Evolutionary conservation across 2,797 vertebrate genomes (phyloP).

Genomic region (Epinephelus coioides): DNA sequence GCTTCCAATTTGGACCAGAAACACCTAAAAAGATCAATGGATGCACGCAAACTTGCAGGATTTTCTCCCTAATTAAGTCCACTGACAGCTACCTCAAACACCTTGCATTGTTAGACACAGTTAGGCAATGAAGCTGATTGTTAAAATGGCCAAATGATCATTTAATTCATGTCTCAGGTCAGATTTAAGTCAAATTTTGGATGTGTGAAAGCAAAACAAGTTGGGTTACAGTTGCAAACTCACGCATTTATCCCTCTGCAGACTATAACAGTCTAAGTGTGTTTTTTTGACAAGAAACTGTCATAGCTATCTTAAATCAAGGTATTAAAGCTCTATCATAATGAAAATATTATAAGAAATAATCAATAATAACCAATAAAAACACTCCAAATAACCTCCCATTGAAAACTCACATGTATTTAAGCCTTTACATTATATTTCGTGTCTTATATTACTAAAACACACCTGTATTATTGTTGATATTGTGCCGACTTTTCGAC

Average conservation of each 20-base stretch:
- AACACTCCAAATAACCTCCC: background rate
- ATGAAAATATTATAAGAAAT: background rate
- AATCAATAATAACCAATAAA: background rate
- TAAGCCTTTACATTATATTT: accelerated
- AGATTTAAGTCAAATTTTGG: background rate
- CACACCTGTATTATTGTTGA: background rate
- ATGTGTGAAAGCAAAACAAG: background rate
- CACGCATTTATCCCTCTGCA: accelerated
- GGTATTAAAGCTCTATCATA: background rate
- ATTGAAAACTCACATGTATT: background rate
- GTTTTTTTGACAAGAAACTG: too few relatives aligned
- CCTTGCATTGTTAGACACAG: background rate
- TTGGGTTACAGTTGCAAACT: background rate
- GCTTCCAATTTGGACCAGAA: background rate
- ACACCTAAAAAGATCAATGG: background rate
- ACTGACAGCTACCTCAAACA: background rate
- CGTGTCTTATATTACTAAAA: accelerated
- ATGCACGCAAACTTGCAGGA: background rate
- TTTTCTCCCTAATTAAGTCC: background rate
- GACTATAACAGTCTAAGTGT: background rate
- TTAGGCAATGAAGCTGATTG: background rate
- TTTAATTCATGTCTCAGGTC: background rate
- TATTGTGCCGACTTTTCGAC: background rate
- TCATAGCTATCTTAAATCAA: too few relatives aligned
- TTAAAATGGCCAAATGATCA: background rate